Conservation (phyloP, 2,797 vertebrate genomes). For the Poeciliopsis presidionis region DNA sequence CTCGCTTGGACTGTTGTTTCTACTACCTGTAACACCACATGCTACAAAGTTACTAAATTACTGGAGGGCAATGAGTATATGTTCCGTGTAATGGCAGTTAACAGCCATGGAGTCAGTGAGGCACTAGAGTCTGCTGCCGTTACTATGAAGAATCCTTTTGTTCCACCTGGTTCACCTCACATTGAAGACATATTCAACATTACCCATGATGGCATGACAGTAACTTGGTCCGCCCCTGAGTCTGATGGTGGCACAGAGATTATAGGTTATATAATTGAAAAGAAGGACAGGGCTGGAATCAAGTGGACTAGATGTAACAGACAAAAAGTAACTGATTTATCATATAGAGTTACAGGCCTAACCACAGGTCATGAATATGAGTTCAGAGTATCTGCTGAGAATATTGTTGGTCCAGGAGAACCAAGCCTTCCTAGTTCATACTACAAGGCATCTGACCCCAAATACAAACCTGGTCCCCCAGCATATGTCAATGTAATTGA, state of each 20-base stretch:
- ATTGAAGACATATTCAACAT: conserved; percentile 91
- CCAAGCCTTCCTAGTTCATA: conserved; percentile 90
- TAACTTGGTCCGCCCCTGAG: conserved; percentile 93
- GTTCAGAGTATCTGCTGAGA: conserved; percentile 96
- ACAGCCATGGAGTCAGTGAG: conserved; percentile 91
- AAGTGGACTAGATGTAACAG: conserved; percentile 98
- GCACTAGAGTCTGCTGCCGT: conserved; percentile 87
- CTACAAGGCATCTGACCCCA: conserved; percentile 93
- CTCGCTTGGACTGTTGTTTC: conserved; percentile 95
- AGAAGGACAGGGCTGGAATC: conserved; percentile 93
- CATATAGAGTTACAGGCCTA: conserved; percentile 91
- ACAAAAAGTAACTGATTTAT: conserved; percentile 91
- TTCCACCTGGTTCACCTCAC: conserved; percentile 91
- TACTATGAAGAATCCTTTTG: conserved; percentile 93
- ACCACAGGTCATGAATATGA: conserved; percentile 95
- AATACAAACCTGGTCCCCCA: conserved; percentile 95
- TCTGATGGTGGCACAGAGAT: conserved; percentile 94
- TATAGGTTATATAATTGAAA: conserved; percentile 91
- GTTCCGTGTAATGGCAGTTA: conserved; percentile 97
- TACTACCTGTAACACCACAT: conserved; percentile 85
- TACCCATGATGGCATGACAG: conserved; percentile 93
- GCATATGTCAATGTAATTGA: conserved; percentile 89
- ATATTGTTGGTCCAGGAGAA: conserved; percentile 91
- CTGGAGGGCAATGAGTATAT: conserved; percentile 96
- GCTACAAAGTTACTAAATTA: conserved; percentile 93